phyloP scores from a whole-genome alignment of 2,113 vertebrate species.

The Thryonomys swinderianus region DNA sequence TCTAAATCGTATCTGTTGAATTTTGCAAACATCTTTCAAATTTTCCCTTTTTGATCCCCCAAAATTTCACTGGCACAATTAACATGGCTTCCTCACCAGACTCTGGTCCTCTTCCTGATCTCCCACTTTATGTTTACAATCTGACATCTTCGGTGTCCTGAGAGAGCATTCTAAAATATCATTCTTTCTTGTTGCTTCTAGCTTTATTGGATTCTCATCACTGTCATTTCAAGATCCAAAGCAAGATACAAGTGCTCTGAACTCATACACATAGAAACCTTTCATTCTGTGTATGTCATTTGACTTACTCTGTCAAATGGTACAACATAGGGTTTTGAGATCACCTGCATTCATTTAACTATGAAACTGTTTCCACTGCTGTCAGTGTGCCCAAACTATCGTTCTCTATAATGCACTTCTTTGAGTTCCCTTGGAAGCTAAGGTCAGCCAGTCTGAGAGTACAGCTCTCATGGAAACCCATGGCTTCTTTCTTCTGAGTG shows the following conservation, averaged over 20 bases:
- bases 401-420: background rate
- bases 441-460: background rate
- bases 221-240: background rate
- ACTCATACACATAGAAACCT: background rate
- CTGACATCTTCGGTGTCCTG: background rate
- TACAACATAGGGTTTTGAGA: background rate
- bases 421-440: background rate
- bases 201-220: background rate
- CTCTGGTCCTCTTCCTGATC: background rate
- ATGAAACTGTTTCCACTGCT: background rate
- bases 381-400: background rate
- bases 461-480: background rate
- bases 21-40: background rate
- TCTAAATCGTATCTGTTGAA: background rate
- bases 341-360: background rate
- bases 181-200: background rate
- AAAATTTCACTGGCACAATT: background rate
- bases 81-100: background rate
- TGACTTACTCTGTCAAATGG: background rate
- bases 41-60: background rate
- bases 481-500: background rate
- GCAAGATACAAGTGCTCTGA: background rate
- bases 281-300: background rate
- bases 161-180: background rate
- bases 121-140: background rate